Conservation (phyloP, 2,113 vertebrate genomes). For the Panthera uncia region DNA sequence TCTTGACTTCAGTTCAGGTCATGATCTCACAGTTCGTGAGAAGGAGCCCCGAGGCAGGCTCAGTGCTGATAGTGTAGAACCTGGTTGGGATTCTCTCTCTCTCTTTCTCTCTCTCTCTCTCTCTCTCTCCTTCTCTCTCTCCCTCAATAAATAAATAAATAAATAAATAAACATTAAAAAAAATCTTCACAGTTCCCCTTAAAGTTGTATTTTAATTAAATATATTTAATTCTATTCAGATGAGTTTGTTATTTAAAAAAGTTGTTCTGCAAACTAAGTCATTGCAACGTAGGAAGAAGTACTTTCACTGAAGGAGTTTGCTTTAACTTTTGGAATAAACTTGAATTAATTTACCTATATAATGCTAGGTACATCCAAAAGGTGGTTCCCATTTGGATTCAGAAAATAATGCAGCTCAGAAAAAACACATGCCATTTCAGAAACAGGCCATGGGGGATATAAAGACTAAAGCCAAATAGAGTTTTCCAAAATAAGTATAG, state of each 20-base stretch:
- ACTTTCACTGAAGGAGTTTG: background rate
- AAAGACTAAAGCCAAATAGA: constrained; percentile 20
- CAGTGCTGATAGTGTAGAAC: too few species aligned
- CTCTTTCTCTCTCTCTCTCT: too few species aligned
- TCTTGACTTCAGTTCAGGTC: too few species aligned
- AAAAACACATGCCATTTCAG: constrained; percentile 38
- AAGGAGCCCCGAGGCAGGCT: too few species aligned
- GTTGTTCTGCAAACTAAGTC: background rate
- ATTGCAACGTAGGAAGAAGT: background rate
- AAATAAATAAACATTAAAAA: too few species aligned
- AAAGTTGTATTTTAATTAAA: constrained; percentile 41
- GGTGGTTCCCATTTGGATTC: background rate
- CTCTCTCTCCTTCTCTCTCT: too few species aligned
- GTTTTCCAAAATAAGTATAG: constrained; percentile 16
- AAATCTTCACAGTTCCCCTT: background rate
- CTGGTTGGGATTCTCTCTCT: too few species aligned
- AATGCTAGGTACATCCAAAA: background rate
- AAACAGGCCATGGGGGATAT: background rate
- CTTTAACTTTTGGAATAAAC: constrained; percentile 37
- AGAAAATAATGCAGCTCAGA: constrained; percentile 57
- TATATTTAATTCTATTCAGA: background rate
- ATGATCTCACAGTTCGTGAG: too few species aligned
- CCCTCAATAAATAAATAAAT: too few species aligned
- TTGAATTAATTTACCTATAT: background rate
- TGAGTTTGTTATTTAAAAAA: constrained; percentile 10